Base-by-base conservation (phyloP, 2,797 vertebrate species). In the Sphaeramia orbicularis region DNA sequence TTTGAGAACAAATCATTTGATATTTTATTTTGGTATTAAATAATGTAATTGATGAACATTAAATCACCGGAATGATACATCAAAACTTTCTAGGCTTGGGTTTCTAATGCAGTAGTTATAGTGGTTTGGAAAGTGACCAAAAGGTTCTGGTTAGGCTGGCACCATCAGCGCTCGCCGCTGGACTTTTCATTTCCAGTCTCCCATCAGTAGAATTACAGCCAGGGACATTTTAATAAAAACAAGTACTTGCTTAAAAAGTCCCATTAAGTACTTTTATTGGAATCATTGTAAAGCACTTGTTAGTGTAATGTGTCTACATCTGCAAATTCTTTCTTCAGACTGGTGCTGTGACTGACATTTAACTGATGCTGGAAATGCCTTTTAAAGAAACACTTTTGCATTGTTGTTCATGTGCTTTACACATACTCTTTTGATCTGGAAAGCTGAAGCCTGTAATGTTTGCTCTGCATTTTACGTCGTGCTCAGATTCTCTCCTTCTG, bases 191-290 rank as follows among this genome's bases (percentile, higher is more conserved):
- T 71, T 56, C 58, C n/a, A 15, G 10, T 78, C 71, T 50, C 57
- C 74, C 30, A 52, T 32, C 5, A 27, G 41, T 51, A 54, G 24
- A 0, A n/a, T n/a, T 18, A 5, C 51, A 65, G 44, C 53, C 65
- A 72, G 63, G 56, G 62, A 74, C 27, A 57, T 41, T 44, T 79
- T 56, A 79, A 52, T 76, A 76, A 77, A 49, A 12, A 19, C 27
- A 14, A 57, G 13, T 35, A 58, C 55, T 41, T 58, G 42, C 24
- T 57, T 57, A 44, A 58, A 44, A 49, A 16, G 55, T 16, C 27
- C 53, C 44, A 58, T 58, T 44, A 45, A 58, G 44, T n/a, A 18
- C 7, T 13, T 58, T 58, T 58, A 58, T 35, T 58, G 55, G 41
- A 41, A 58, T 36, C 2, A 27, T 55, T 24, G 12, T 9, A 51